Percentiles rank a stretch among this genome's conserved stretches.
phyloP scores from a whole-genome alignment of 2,113 vertebrate genomes.

The Phainopepla nitens region DNA sequence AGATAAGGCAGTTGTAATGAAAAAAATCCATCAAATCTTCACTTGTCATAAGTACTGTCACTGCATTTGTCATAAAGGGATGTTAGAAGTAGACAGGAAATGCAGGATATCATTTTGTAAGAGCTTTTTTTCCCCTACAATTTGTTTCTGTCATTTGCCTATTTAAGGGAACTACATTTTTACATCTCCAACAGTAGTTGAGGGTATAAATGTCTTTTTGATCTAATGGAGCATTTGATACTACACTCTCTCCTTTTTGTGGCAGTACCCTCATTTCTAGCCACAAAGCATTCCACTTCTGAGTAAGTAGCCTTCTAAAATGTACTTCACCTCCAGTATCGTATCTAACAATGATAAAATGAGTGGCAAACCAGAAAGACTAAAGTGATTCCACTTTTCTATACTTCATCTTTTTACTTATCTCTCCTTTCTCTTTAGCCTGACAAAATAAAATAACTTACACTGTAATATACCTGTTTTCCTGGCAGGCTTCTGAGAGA shows the following conservation, averaged over 20 bases:
- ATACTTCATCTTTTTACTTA: background rate
- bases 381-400: background rate
- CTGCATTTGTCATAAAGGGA: background rate
- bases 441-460: background rate
- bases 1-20: background rate
- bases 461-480: background rate
- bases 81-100: background rate
- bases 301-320: background rate
- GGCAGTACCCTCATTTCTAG: background rate
- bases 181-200: background rate
- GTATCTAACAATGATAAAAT: background rate
- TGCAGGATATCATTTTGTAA: background rate
- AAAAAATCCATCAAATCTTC: background rate
- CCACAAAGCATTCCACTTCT: background rate
- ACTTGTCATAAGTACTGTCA: background rate
- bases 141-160: background rate
- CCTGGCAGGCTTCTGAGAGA: background rate
- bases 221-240: background rate
- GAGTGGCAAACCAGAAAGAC: background rate
- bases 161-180: background rate
- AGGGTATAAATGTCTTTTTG: background rate
- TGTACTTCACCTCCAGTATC: background rate
- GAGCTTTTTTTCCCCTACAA: background rate
- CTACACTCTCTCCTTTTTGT: background rate
- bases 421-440: background rate